Evolutionary conservation across 2,888 invertebrate genomes (phyloP).

Genomic region (Andrena praecox): DNA sequence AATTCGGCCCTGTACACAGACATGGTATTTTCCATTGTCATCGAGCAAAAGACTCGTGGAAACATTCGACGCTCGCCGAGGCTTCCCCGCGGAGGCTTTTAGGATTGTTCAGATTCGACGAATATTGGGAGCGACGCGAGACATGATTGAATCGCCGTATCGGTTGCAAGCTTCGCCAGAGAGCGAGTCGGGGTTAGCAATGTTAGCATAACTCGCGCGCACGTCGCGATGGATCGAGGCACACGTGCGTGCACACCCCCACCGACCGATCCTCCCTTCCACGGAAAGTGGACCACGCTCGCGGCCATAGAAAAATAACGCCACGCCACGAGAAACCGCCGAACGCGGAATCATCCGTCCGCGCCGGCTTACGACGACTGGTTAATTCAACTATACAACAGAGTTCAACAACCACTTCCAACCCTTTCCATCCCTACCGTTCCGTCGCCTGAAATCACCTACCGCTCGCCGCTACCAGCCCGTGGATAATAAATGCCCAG

Average conservation of each 20-base stretch:
- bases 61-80: too few relatives aligned
- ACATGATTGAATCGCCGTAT: neutral
- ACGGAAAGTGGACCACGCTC: conserved; percentile 12
- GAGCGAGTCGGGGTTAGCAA: neutral
- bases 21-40: too few relatives aligned
- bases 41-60: too few relatives aligned
- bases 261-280: conserved; percentile 12
- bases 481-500: conserved; percentile 74
- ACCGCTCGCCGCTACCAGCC: conserved; percentile 61
- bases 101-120: too few relatives aligned
- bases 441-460: conserved; percentile 1
- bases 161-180: neutral
- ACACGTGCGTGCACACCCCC: neutral
- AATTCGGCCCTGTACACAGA: too few relatives aligned
- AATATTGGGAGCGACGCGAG: too few relatives aligned
- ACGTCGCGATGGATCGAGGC: conserved; percentile 9
- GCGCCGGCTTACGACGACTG: conserved; percentile 30
- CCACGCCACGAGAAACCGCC: conserved; percentile 33
- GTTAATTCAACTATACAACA: conserved; percentile 35
- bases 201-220: conserved; percentile 20
- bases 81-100: too few relatives aligned
- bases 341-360: conserved; percentile 25
- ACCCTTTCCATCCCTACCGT: neutral
- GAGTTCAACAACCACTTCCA: conserved; percentile 39
- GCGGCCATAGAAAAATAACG: conserved; percentile 67